Base-by-base conservation (phyloP, 2,797 vertebrate genomes). In the Tiaroga cobitis region DNA sequence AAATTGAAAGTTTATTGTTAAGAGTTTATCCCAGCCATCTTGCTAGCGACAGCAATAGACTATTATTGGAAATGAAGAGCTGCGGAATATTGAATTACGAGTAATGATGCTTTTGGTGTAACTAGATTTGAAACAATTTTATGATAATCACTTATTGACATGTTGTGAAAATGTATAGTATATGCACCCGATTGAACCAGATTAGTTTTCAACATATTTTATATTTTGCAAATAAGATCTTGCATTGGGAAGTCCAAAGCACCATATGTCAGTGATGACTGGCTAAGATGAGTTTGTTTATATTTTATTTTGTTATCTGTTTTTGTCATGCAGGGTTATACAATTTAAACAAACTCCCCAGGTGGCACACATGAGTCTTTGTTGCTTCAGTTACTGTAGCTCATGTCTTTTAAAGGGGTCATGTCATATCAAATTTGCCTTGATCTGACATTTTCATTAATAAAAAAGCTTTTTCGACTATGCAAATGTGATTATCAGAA, bases 1-100 rank as follows among this genome's bases (percentile, higher is more conserved):
- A 95, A 94, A 93, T 89, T 86, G 93, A 93, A 94, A 94, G 85
- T 90, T 91, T 93, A 91, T 94, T 91, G 87, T 90, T 92, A 92
- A 89, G 91, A 87, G 61, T 88, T 88, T 85, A 86, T 90, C 80
- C 79, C 46, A 69, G 87, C 87, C 89, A 85, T 87, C 87, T 87
- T 90, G 87, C 89, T 85, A 79, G 86, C 81, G 90, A 89, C 82
- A 86, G 91, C 87, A 88, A 83, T 88, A 88, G 90, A 87, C 89
- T 85, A 88, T 90, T 90, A 88, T 88, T 90, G 87, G 85, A 82
- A 86, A 91, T 80, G 87, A 90, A 89, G 88, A 88, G 87, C 81
- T 83, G 81, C 15, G 39, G 90, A 87, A 88, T 91, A 90, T 89
- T 89, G 86, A 89, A 86, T 91, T 90, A 87, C 7, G 68, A 72